A percentile compares a stretch with the other conserved stretches of the same genome.
phyloP scores from a whole-genome alignment of 2,888 invertebrate genomes.

The Steinernema carpocapsae region DNA sequence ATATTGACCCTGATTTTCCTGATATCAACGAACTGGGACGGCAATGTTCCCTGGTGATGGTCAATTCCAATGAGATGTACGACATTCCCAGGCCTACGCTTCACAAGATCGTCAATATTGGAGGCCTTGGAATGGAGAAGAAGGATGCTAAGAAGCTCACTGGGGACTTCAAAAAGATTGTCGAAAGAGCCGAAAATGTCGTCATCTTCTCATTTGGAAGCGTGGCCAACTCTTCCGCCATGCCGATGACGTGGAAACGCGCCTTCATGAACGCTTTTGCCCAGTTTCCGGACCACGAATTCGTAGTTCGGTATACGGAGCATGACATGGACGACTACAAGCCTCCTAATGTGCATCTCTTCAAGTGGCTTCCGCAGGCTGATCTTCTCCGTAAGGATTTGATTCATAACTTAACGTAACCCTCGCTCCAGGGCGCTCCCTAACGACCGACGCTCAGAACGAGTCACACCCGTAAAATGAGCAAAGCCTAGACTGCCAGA shows the following conservation, averaged over 20 bases:
- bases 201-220: constrained; percentile 41
- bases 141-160: constrained; percentile 37
- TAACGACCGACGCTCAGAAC: no score
- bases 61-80: constrained; percentile 40
- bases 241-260: constrained; percentile 3
- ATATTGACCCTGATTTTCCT: constrained; percentile 36
- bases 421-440: no score
- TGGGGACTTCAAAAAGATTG: constrained; percentile 14
- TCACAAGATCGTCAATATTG: constrained; percentile 42
- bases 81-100: constrained; percentile 44
- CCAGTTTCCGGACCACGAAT: constrained; percentile 51
- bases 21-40: constrained; percentile 29
- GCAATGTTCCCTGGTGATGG: constrained; percentile 37
- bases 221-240: constrained; percentile 35
- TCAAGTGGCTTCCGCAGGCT: constrained; percentile 59
- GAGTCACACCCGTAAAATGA: no score
- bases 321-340: constrained; percentile 30
- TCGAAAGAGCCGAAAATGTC: constrained; percentile 37
- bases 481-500: no score
- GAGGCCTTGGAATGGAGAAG: constrained; percentile 39
- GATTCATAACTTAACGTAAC: no score
- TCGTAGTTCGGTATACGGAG: constrained; percentile 46
- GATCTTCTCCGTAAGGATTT: constrained; percentile 46
- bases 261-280: constrained; percentile 50
- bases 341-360: constrained; percentile 49